Conservation (phyloP, 2,797 vertebrate species). For the Rhyacichthys aspro region DNA sequence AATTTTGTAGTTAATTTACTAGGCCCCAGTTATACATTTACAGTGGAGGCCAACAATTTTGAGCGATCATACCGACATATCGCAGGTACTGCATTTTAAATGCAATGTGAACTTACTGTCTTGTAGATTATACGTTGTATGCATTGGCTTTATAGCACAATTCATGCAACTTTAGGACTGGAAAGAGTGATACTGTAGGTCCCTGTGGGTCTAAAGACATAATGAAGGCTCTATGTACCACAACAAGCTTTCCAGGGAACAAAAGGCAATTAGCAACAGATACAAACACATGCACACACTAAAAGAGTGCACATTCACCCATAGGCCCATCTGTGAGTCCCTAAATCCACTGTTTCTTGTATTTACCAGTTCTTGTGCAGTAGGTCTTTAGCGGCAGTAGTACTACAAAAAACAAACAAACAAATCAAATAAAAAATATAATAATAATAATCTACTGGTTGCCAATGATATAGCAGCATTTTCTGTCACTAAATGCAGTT, state of each 20-base stretch:
- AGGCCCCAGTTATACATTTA: too few species aligned
- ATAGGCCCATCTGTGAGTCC: conserved; percentile 10
- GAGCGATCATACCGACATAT: too few species aligned
- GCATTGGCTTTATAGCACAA: neutral
- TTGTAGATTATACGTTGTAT: too few species aligned
- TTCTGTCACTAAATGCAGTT: conserved; percentile 32
- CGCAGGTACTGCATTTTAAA: too few species aligned
- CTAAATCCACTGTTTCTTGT: conserved; percentile 20
- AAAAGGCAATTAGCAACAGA: conserved; percentile 23
- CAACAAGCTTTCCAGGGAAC: conserved; percentile 49
- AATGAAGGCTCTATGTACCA: conserved; percentile 38
- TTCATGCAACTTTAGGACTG: conserved; percentile 32
- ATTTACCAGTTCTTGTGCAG: conserved; percentile 29
- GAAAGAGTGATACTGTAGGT: conserved; percentile 26
- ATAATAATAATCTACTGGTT: conserved; percentile 65
- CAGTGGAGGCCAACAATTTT: too few species aligned
- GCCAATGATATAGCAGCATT: conserved; percentile 60
- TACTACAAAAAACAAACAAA: conserved; percentile 51
- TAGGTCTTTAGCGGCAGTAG: conserved; percentile 41
- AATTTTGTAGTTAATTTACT: too few species aligned
- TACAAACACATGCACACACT: conserved; percentile 16
- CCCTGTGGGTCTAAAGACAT: conserved; percentile 29
- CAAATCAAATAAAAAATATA: too few species aligned
- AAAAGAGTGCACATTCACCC: conserved; percentile 23
- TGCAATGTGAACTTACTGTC: too few species aligned